A percentile compares a stretch with the other conserved stretches of the same genome.
Conservation (phyloP, 2,797 vertebrate genomes). For the Hafferia zeledoni region DNA sequence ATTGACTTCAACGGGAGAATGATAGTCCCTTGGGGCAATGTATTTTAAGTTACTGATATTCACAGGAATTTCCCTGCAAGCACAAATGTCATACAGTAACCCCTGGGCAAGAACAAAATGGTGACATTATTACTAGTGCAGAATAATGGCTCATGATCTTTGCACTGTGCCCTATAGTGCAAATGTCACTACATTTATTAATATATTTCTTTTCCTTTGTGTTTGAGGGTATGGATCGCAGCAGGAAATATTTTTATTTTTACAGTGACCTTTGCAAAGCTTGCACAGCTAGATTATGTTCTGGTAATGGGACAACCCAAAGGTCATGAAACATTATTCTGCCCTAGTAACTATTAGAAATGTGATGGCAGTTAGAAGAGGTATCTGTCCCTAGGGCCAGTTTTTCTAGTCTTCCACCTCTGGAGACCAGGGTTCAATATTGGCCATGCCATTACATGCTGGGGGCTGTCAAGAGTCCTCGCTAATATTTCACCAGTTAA, state of each 20-base stretch:
- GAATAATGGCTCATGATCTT: slow-evolving; percentile 54
- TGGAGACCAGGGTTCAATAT: neutral
- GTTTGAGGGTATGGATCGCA: slow-evolving; percentile 35
- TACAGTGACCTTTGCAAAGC: slow-evolving; percentile 45
- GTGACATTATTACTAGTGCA: slow-evolving; percentile 51
- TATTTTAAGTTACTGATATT: slow-evolving; percentile 61
- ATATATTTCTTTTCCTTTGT: slow-evolving; percentile 38
- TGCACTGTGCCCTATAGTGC: slow-evolving; percentile 45
- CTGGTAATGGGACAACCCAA: slow-evolving; percentile 13
- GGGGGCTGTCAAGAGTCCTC: neutral
- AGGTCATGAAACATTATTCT: slow-evolving; percentile 60
- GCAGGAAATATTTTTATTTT: slow-evolving; percentile 46
- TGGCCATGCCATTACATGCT: neutral
- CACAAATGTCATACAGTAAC: slow-evolving; percentile 39
- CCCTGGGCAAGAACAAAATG: slow-evolving; percentile 48
- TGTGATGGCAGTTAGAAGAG: slow-evolving; percentile 21
- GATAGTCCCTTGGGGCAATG: neutral
- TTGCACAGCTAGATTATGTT: neutral
- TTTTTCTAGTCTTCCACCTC: slow-evolving; percentile 46
- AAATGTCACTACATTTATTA: slow-evolving; percentile 62
- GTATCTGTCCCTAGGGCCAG: slow-evolving; percentile 12
- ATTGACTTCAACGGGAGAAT: neutral
- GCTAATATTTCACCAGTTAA: neutral
- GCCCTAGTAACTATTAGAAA: slow-evolving; percentile 56
- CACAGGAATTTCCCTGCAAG: slow-evolving; percentile 49